These are phyloP conservation scores for Zosterops hypoxanthus DNA, from an alignment of 2,113 vertebrate species.

Conservation along the genomic window DNA sequence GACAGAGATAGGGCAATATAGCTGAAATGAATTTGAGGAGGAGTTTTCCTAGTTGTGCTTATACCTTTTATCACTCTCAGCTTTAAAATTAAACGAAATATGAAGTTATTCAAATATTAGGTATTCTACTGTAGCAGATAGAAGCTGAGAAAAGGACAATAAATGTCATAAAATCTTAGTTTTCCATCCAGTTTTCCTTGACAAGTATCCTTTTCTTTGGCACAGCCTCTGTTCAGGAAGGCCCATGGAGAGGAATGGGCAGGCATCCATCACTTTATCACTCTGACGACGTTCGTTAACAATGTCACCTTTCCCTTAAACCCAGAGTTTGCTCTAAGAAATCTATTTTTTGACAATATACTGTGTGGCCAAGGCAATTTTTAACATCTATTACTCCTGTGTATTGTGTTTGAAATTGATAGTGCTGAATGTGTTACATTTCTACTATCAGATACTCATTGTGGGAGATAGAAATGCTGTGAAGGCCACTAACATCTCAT, in stretches of 20 bases:
- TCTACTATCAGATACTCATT: neutral
- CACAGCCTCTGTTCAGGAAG: neutral
- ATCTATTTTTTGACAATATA: conserved; percentile 35
- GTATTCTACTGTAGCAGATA: neutral
- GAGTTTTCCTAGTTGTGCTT: neutral
- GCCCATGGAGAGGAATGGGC: neutral
- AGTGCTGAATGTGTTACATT: neutral
- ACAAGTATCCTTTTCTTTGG: neutral
- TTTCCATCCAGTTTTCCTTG: conserved; percentile 7
- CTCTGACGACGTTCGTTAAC: neutral
- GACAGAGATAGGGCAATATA: neutral
- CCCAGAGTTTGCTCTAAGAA: conserved; percentile 5
- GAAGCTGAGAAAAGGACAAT: neutral
- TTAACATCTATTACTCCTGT: conserved; percentile 42
- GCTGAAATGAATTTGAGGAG: neutral
- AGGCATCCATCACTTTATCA: neutral
- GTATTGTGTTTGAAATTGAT: conserved; percentile 54
- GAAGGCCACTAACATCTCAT: neutral
- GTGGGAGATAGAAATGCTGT: neutral
- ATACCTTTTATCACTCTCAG: neutral
- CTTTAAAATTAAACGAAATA: neutral
- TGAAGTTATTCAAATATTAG: neutral
- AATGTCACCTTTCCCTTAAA: conserved; percentile 57
- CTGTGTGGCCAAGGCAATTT: conserved; percentile 1
- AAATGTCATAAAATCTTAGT: neutral